A percentile compares a stretch with the other conserved stretches of the same genome.
Evolutionary conservation across 2,113 vertebrate genomes (phyloP).

Genomic region (Holacanthus passer): DNA sequence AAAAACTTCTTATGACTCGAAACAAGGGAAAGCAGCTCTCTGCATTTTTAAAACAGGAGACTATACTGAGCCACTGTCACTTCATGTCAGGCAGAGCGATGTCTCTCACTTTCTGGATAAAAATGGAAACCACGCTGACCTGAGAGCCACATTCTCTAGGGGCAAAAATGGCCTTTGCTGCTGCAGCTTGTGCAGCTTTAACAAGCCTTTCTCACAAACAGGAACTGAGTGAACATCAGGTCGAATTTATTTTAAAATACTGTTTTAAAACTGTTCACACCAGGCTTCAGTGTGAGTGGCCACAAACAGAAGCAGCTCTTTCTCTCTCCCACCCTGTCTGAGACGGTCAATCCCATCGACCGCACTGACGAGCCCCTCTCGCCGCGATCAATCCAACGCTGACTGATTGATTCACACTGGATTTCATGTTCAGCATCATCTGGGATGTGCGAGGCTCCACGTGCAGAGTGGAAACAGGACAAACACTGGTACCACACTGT

Average conservation of each 20-base stretch:
- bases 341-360: conserved; percentile 34
- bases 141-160: not conserved
- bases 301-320: too few relatives aligned
- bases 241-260: too few relatives aligned
- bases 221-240: not conserved
- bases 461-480: not conserved
- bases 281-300: too few relatives aligned
- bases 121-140: conserved; percentile 23
- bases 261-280: too few relatives aligned
- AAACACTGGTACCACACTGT: not conserved
- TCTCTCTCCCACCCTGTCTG: not conserved
- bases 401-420: conserved; percentile 25
- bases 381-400: conserved; percentile 21
- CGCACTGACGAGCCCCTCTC: not conserved
- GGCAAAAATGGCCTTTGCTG: conserved; percentile 9
- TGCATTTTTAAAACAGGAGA: not conserved
- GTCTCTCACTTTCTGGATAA: conserved; percentile 1
- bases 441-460: not conserved
- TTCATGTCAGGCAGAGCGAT: not conserved
- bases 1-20: not conserved
- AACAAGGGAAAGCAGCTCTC: not conserved
- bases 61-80: not conserved
- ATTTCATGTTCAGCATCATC: conserved; percentile 8
- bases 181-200: not conserved
- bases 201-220: not conserved